Evolutionary conservation across 2,888 invertebrate species (phyloP).

Genomic region (Eupithecia subfuscata): DNA sequence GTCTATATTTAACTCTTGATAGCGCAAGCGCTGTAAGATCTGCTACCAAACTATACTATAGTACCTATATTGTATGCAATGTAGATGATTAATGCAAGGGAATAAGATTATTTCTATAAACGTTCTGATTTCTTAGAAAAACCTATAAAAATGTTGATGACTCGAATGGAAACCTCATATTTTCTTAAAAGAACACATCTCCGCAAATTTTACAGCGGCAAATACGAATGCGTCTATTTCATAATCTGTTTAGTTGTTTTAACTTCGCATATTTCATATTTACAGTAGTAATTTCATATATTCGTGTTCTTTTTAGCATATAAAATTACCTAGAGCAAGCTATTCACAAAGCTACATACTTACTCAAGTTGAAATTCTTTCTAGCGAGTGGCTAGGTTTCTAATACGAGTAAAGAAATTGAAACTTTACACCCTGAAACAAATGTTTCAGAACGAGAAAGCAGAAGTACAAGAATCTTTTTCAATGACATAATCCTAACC

Average conservation of each 20-base stretch:
- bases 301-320: not conserved
- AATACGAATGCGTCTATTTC: not conserved
- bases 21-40: slow-evolving; percentile 25
- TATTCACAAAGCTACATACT: not conserved
- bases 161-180: not conserved
- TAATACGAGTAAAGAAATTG: not conserved
- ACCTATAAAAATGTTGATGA: too few species aligned
- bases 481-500: slow-evolving; percentile 38
- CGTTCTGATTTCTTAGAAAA: not conserved
- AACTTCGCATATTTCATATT: not conserved
- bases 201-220: not conserved
- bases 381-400: not conserved
- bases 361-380: not conserved
- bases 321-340: not conserved
- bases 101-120: not conserved
- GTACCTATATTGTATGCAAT: not conserved
- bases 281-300: not conserved
- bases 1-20: slow-evolving; percentile 36
- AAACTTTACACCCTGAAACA: not conserved
- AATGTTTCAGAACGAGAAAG: slow-evolving; percentile 96
- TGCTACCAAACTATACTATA: not conserved
- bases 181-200: not conserved
- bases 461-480: slow-evolving; percentile 87
- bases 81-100: not conserved
- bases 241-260: not conserved